Conservation (phyloP, 1,140 invertebrate genomes). For the Chrysomallon squamiferum region DNA sequence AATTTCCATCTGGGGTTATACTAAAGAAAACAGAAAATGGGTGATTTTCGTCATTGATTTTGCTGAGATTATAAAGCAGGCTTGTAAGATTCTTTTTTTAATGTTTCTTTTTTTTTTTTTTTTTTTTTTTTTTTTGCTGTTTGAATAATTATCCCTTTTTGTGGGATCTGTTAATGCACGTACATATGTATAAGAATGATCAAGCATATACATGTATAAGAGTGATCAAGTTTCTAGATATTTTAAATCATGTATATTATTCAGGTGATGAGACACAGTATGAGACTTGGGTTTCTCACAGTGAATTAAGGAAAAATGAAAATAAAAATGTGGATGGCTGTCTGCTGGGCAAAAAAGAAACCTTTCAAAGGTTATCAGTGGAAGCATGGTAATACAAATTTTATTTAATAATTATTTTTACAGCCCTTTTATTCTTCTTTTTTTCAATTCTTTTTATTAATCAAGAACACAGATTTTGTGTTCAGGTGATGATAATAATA, state of each 20-base stretch:
- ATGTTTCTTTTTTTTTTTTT: too few species aligned
- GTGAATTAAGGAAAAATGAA: slow-evolving; percentile 19
- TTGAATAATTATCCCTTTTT: too few species aligned
- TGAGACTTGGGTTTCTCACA: slow-evolving; percentile 53
- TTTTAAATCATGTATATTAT: slow-evolving; percentile 2
- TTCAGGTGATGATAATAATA: too few species aligned
- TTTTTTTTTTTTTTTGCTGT: slow-evolving; percentile 6
- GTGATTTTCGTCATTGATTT: slow-evolving; percentile 56
- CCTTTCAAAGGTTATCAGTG: slow-evolving; percentile 43
- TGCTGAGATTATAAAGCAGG: slow-evolving; percentile 35
- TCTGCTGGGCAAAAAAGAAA: slow-evolving; percentile 51
- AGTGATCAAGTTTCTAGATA: neutral
- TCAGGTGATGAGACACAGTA: slow-evolving; percentile 47
- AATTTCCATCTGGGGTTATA: slow-evolving; percentile 80
- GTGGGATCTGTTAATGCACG: too few species aligned
- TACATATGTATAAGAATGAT: too few species aligned
- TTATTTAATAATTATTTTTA: too few species aligned
- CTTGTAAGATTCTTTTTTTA: slow-evolving; percentile 46
- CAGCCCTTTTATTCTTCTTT: too few species aligned
- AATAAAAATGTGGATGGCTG: slow-evolving; percentile 42
- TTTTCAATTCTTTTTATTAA: too few species aligned
- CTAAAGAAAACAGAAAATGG: slow-evolving; percentile 43
- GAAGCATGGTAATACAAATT: slow-evolving; percentile 60
- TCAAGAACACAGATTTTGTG: too few species aligned
- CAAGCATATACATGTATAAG: too few species aligned